Conservation (phyloP, 2,113 vertebrate species). For the Gopherus flavomarginatus region DNA sequence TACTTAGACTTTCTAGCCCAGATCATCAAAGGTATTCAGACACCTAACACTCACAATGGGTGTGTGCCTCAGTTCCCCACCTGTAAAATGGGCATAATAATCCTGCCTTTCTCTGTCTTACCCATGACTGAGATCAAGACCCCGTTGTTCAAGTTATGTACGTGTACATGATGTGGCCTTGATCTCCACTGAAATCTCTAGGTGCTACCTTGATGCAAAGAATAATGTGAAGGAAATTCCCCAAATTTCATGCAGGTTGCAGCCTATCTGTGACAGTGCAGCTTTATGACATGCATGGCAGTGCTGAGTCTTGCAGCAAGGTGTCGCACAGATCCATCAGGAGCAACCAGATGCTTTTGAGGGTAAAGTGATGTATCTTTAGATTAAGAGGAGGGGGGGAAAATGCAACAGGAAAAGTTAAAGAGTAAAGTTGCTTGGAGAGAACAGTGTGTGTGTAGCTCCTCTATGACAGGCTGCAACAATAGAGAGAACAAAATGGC, state of each 20-base stretch:
- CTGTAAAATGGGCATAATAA: not conserved
- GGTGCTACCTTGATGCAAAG: not conserved
- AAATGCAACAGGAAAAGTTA: not conserved
- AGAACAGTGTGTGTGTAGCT: not conserved
- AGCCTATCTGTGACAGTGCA: not conserved
- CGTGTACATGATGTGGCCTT: not conserved
- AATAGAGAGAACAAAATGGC: not conserved
- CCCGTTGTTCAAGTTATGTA: not conserved
- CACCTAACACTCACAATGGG: not conserved
- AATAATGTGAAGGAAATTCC: not conserved
- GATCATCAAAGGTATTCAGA: not conserved
- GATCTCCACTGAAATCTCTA: not conserved
- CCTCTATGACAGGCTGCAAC: not conserved
- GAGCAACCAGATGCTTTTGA: not conserved
- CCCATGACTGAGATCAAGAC: not conserved
- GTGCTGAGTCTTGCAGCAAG: not conserved
- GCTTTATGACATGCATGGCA: not conserved
- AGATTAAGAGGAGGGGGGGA: not conserved
- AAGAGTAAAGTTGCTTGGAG: not conserved
- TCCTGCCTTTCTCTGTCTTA: not conserved
- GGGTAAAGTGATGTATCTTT: not conserved
- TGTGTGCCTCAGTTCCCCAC: not conserved
- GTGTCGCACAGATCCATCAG: not conserved
- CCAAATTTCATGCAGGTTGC: not conserved
- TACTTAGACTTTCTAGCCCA: not conserved